A percentile compares a stretch with the other conserved stretches of the same genome.
Conservation (phyloP, 2,888 invertebrate species). For the Pandemis heparana region DNA sequence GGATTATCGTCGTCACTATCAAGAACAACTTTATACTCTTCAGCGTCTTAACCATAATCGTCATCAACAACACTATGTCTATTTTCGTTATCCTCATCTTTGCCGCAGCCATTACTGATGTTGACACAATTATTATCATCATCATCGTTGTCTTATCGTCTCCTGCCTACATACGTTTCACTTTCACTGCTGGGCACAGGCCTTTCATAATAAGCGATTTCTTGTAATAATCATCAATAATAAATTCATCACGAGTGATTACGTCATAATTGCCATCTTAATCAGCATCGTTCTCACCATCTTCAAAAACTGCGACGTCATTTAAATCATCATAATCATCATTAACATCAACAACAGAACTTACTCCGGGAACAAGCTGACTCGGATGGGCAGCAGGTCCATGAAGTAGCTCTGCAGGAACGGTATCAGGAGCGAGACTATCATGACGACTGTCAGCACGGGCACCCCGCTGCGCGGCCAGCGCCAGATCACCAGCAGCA, state of each 20-base stretch:
- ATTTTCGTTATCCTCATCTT: too few species aligned
- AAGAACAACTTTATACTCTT: not conserved
- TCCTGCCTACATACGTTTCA: too few species aligned
- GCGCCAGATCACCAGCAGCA: slow-evolving; percentile 77
- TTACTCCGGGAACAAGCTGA: slow-evolving; percentile 80
- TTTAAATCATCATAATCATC: not conserved
- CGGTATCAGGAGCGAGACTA: slow-evolving; percentile 73
- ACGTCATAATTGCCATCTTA: too few species aligned
- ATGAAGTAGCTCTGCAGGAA: slow-evolving; percentile 80
- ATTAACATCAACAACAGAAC: slow-evolving; percentile 47
- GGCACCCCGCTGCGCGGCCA: slow-evolving; percentile 75
- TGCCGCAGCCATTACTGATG: too few species aligned
- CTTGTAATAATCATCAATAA: too few species aligned
- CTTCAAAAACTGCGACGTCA: not conserved
- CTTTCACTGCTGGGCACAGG: too few species aligned
- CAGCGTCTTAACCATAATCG: too few species aligned
- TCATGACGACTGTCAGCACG: slow-evolving; percentile 69
- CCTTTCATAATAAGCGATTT: too few species aligned
- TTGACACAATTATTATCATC: too few species aligned
- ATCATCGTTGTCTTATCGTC: too few species aligned
- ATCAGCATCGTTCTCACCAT: not conserved
- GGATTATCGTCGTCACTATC: not conserved
- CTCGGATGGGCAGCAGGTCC: slow-evolving; percentile 75
- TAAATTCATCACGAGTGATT: too few species aligned
- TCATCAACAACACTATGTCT: too few species aligned